Percentiles rank a stretch among this genome's conserved stretches.
Conservation (phyloP, 2,888 invertebrate genomes). For the Octonoba sinensis region DNA sequence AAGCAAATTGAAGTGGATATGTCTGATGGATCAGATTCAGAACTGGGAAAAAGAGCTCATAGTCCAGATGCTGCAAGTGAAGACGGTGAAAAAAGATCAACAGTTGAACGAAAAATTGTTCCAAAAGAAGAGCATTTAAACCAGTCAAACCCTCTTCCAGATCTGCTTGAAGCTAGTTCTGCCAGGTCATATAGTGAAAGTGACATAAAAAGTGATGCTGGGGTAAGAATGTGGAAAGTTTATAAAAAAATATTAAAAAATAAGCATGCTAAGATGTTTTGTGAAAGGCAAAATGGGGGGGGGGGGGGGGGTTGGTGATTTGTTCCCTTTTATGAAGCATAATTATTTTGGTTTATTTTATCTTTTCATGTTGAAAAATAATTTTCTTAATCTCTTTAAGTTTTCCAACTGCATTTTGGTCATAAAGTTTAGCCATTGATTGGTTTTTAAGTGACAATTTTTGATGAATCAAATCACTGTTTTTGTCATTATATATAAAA, state of each 20-base stretch:
- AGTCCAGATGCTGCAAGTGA: conserved; percentile 62
- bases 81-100: conserved; percentile 61
- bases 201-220: conserved; percentile 45
- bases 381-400: too few relatives aligned
- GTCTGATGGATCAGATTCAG: conserved; percentile 84
- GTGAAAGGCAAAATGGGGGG: too few relatives aligned
- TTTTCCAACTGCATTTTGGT: background rate
- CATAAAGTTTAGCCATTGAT: too few relatives aligned
- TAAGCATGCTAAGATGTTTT: too few relatives aligned
- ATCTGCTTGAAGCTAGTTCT: conserved; percentile 59
- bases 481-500: too few relatives aligned
- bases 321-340: too few relatives aligned
- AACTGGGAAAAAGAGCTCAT: conserved; percentile 44
- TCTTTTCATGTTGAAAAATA: too few relatives aligned
- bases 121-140: conserved; percentile 49
- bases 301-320: too few relatives aligned
- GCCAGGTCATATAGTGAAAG: conserved; percentile 47
- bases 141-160: conserved; percentile 53
- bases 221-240: conserved; percentile 8
- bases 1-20: conserved; percentile 79
- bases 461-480: too few relatives aligned
- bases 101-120: conserved; percentile 53
- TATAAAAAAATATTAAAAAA: too few relatives aligned
- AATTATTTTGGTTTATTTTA: too few relatives aligned
- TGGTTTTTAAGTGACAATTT: too few relatives aligned